Percentiles rank a stretch among this genome's conserved stretches.
Evolutionary conservation across 2,888 invertebrate species (phyloP).

Genomic region (Drosophila monieri): DNA sequence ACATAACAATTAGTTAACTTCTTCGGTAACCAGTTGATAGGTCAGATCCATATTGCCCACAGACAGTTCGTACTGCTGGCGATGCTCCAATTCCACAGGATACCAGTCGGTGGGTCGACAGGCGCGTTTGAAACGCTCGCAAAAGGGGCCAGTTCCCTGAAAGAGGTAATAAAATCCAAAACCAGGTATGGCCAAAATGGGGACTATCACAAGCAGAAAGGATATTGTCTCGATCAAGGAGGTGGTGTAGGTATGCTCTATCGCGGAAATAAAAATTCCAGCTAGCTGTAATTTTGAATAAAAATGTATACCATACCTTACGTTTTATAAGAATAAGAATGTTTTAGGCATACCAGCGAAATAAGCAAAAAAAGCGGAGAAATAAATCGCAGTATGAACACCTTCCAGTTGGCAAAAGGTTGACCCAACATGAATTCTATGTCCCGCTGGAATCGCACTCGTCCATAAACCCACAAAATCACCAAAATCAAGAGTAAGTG

Average conservation of each 20-base stretch:
- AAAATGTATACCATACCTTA: background rate
- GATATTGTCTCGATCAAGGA: background rate
- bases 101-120: conserved; percentile 83
- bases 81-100: conserved; percentile 74
- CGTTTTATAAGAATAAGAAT: background rate
- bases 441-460: conserved; percentile 87
- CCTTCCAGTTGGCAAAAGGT: conserved; percentile 85
- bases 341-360: conserved; percentile 62
- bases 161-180: conserved; percentile 72
- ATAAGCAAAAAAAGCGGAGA: conserved; percentile 72
- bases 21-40: conserved; percentile 78
- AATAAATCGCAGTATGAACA: conserved; percentile 78
- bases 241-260: conserved; percentile 39
- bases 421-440: conserved; percentile 90
- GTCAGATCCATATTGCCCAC: conserved; percentile 78
- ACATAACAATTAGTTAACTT: conserved; percentile 45
- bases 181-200: conserved; percentile 75
- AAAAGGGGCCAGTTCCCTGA: conserved; percentile 70
- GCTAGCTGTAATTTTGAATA: conserved; percentile 40
- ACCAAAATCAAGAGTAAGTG: conserved; percentile 89
- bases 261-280: conserved; percentile 13
- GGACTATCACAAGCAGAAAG: conserved; percentile 55
- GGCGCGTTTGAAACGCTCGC: conserved; percentile 71
- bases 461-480: conserved; percentile 93
- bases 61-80: conserved; percentile 78